Conservation (phyloP, 2,888 invertebrate genomes). For the Lathronympha strigana region DNA sequence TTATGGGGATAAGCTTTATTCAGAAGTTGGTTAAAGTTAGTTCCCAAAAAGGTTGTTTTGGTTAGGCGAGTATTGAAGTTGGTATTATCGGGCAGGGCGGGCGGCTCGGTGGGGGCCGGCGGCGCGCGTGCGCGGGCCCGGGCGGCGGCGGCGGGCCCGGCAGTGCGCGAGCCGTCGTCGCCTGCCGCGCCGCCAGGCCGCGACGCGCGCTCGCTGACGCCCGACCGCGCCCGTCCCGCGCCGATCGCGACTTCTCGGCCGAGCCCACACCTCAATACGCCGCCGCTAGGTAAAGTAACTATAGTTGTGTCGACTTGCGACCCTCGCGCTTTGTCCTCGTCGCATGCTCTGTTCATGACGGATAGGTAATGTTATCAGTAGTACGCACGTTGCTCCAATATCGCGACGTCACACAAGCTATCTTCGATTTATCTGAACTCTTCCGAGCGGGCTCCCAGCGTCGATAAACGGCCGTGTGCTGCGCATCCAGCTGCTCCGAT, state of each 20-base stretch:
- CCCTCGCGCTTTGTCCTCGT: conserved; percentile 58
- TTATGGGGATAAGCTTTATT: neutral
- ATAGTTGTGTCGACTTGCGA: conserved; percentile 43
- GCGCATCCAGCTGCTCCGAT: conserved; percentile 79
- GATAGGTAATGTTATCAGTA: conserved; percentile 65
- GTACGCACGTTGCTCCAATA: conserved; percentile 55
- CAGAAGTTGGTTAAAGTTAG: neutral
- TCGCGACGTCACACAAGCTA: conserved; percentile 50
- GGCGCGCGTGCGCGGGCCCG: conserved; percentile 56
- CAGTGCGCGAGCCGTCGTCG: conserved; percentile 74
- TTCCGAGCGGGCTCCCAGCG: conserved; percentile 44
- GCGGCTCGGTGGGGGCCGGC: conserved; percentile 45
- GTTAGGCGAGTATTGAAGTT: conserved; percentile 2
- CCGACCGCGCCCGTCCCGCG: conserved; percentile 51
- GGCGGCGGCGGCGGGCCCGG: conserved; percentile 63
- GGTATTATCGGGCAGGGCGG: conserved; percentile 45
- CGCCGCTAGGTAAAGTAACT: conserved; percentile 66
- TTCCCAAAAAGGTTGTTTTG: conserved; percentile 12
- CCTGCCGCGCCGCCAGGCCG: conserved; percentile 76
- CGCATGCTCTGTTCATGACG: conserved; percentile 61
- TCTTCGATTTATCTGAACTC: conserved; percentile 55
- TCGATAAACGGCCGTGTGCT: conserved; percentile 64
- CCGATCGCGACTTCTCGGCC: conserved; percentile 54
- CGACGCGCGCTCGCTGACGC: conserved; percentile 53
- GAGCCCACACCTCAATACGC: conserved; percentile 55